phyloP scores from a whole-genome alignment of 2,797 vertebrate species.

The Hylomyscus alleni region DNA sequence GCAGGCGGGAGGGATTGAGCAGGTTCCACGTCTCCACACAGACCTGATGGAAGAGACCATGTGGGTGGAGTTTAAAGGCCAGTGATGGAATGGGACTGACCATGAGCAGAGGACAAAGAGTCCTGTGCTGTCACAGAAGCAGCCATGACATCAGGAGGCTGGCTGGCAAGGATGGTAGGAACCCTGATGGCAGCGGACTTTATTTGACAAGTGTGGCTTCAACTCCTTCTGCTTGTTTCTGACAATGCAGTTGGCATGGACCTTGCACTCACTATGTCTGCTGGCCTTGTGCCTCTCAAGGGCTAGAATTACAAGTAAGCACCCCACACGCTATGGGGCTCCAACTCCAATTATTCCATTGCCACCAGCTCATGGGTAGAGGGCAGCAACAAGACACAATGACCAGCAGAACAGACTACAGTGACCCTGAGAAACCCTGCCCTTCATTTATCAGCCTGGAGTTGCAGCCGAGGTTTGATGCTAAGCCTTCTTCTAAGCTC shows the following conservation, averaged over 20 bases:
- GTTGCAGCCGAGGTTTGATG: background rate
- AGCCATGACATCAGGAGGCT: background rate
- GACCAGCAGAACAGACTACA: background rate
- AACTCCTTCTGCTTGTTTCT: background rate
- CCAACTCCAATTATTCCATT: background rate
- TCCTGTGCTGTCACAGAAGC: background rate
- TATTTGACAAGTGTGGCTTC: background rate
- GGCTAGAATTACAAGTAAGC: background rate
- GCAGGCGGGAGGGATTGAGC: conserved; percentile 94
- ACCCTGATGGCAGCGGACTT: background rate
- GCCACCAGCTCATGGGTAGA: background rate
- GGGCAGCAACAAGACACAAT: background rate
- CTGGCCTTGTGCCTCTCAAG: background rate
- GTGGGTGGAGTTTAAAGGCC: background rate
- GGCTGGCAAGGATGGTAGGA: background rate
- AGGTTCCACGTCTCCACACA: conserved; percentile 97
- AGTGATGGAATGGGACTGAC: background rate
- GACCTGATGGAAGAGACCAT: conserved; percentile 88
- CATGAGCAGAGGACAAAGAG: no score
- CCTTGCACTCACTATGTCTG: background rate
- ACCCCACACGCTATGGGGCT: background rate
- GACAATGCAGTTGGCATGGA: background rate
- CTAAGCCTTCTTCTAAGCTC: background rate
- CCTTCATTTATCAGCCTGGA: no score
- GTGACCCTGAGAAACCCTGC: background rate